A percentile compares a stretch with the other conserved stretches of the same genome.
phyloP scores from a whole-genome alignment of 2,113 vertebrate species.

The Colius striatus region DNA sequence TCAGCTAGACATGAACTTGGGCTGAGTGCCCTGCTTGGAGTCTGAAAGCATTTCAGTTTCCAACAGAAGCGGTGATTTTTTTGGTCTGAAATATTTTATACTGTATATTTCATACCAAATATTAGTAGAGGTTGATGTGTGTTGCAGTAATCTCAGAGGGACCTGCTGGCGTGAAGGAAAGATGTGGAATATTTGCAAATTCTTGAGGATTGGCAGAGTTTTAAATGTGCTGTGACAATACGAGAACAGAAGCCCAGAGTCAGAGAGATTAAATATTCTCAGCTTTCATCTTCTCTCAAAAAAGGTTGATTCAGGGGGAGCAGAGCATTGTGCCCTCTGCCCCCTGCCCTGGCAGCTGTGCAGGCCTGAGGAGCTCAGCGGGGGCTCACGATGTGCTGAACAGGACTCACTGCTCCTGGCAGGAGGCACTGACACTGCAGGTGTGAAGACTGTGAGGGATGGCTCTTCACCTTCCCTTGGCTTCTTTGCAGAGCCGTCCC shows the following conservation, averaged over 20 bases:
- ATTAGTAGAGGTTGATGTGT: not conserved
- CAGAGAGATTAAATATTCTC: not conserved
- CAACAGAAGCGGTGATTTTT: accelerated
- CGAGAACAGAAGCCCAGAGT: not conserved
- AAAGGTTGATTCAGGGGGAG: too few species aligned
- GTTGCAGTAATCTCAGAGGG: not conserved
- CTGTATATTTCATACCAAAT: not conserved
- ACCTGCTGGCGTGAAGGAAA: not conserved
- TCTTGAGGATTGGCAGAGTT: not conserved
- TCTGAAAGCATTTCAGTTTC: not conserved
- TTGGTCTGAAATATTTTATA: not conserved
- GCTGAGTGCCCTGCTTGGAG: not conserved
- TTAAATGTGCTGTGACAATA: not conserved
- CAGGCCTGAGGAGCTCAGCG: accelerated
- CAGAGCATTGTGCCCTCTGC: not conserved
- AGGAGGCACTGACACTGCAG: accelerated
- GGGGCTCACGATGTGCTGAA: accelerated
- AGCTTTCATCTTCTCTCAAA: not conserved
- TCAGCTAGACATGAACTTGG: accelerated
- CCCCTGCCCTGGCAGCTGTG: accelerated
- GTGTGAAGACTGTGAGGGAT: accelerated
- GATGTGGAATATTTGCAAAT: not conserved
- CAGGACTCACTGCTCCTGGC: not conserved
- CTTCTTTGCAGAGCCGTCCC: not conserved
- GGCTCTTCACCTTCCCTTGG: not conserved